phyloP scores from a whole-genome alignment of 2,113 vertebrate genomes.

The Rissa tridactyla region DNA sequence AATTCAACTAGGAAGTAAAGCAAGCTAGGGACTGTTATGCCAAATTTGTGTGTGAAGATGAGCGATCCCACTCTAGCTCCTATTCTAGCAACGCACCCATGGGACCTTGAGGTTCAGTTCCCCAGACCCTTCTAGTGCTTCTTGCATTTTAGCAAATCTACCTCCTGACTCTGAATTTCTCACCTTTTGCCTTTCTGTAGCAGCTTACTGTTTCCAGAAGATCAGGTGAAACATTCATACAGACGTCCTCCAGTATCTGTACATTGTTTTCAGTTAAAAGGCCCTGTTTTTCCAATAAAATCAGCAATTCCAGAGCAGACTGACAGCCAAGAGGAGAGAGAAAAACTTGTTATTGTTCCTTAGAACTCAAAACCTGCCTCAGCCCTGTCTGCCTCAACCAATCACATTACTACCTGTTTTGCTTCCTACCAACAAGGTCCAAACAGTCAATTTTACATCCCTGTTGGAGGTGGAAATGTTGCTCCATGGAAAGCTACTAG shows the following conservation, averaged over 20 bases:
- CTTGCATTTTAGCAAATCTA: background rate
- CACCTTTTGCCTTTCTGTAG: slow-evolving; percentile 67
- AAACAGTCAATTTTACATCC: background rate
- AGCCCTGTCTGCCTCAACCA: background rate
- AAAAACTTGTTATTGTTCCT: background rate
- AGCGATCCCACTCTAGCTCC: background rate
- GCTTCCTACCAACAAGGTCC: background rate
- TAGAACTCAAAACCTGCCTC: background rate
- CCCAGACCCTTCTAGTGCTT: background rate
- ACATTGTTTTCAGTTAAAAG: slow-evolving; percentile 59
- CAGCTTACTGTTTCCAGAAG: slow-evolving; percentile 42
- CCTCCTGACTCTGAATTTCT: background rate
- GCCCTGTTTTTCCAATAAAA: slow-evolving; percentile 58
- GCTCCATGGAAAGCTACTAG: background rate
- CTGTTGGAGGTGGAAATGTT: background rate
- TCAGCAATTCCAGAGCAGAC: slow-evolving; percentile 68
- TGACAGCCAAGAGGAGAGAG: slow-evolving; percentile 35
- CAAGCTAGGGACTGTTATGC: background rate
- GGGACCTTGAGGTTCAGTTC: background rate
- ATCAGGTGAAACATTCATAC: background rate
- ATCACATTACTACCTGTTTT: background rate
- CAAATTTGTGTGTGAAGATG: background rate
- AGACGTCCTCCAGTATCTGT: slow-evolving; percentile 28
- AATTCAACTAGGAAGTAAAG: background rate
- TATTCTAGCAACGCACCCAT: background rate